phyloP scores from a whole-genome alignment of 2,113 vertebrate species.

The Colossoma macropomum region DNA sequence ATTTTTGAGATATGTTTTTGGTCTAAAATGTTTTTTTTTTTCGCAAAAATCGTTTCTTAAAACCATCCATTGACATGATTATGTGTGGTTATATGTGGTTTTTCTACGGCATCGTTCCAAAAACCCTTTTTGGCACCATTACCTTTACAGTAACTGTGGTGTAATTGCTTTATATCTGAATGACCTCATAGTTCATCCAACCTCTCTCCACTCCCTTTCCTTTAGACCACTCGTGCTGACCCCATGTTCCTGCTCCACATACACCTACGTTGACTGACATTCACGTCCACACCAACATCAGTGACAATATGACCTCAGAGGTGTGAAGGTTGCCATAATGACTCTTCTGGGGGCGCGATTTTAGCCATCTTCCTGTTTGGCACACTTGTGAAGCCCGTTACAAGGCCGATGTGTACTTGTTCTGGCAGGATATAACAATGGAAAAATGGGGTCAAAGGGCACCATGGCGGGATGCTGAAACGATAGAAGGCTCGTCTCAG shows the following conservation, averaged over 20 bases:
- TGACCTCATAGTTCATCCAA: constrained; percentile 10
- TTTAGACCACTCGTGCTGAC: constrained; percentile 8
- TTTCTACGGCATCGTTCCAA: not conserved
- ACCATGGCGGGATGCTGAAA: constrained; percentile 15
- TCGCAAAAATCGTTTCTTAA: not conserved
- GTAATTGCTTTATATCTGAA: not conserved
- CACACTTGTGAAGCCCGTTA: constrained; percentile 37
- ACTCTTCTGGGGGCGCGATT: constrained; percentile 24
- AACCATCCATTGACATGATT: not conserved
- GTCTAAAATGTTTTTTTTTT: too few relatives aligned
- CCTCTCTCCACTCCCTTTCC: constrained; percentile 11
- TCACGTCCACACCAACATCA: not conserved
- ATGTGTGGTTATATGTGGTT: not conserved
- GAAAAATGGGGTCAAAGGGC: constrained; percentile 48
- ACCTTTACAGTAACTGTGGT: not conserved
- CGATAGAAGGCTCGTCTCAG: constrained; percentile 52
- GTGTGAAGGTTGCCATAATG: constrained; percentile 30
- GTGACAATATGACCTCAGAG: constrained; percentile 17
- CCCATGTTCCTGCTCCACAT: not conserved
- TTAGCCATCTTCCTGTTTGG: constrained; percentile 54
- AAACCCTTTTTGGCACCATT: not conserved
- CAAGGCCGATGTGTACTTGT: constrained; percentile 62
- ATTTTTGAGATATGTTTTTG: too few relatives aligned
- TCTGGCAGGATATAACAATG: constrained; percentile 54
- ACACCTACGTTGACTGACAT: not conserved